Evolutionary conservation across 1,140 invertebrate genomes (phyloP).

Genomic region (Diprion similis): DNA sequence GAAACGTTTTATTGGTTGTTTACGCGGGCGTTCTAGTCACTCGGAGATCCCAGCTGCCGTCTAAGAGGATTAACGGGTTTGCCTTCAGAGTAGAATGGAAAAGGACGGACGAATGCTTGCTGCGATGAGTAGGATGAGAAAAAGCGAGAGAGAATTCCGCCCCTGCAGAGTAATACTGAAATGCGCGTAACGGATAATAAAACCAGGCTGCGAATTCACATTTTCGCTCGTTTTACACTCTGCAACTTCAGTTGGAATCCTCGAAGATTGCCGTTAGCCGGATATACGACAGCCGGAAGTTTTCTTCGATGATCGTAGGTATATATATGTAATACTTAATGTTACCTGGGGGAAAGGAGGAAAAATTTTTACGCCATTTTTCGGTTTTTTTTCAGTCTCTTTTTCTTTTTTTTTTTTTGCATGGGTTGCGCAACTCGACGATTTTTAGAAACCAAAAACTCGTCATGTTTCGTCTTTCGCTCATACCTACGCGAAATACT

Average conservation of each 20-base stretch:
- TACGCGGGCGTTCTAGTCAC: not conserved
- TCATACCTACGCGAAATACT: too few species aligned
- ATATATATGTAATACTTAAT: too few species aligned
- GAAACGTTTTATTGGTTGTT: constrained; percentile 5
- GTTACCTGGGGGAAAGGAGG: too few species aligned
- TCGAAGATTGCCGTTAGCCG: not conserved
- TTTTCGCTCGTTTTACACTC: not conserved
- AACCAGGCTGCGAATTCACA: not conserved
- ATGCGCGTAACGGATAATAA: not conserved
- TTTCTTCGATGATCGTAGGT: too few species aligned
- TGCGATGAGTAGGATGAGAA: not conserved
- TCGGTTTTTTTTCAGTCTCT: too few species aligned
- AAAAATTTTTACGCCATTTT: too few species aligned
- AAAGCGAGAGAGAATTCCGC: not conserved
- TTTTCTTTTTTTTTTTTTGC: too few species aligned
- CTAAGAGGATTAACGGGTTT: not conserved
- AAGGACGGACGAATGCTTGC: not conserved
- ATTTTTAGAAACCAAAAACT: too few species aligned
- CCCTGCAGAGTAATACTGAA: not conserved
- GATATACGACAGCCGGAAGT: too few species aligned
- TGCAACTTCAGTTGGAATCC: not conserved
- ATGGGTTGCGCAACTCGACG: too few species aligned
- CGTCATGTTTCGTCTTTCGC: too few species aligned
- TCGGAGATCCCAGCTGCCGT: not conserved
- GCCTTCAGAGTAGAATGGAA: not conserved